A percentile compares a stretch with the other conserved stretches of the same genome.
Conservation (phyloP, 1,140 invertebrate genomes). For the Neodiprion pinetum region DNA sequence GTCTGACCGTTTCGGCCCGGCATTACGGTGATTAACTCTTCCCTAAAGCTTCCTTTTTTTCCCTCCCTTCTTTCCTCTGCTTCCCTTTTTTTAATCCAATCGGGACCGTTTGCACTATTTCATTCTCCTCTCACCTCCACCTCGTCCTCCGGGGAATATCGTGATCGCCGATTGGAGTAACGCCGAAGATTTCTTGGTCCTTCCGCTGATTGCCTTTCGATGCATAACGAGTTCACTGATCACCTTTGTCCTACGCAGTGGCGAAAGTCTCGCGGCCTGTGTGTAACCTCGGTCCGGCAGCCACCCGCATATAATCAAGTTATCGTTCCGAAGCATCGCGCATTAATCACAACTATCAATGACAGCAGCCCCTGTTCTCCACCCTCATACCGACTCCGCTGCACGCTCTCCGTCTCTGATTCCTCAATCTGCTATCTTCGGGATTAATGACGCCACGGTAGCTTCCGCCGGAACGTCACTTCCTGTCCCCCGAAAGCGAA, state of each 20-base stretch:
- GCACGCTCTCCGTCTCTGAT: slow-evolving; percentile 21
- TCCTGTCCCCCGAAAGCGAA: slow-evolving; percentile 4
- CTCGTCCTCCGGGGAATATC: background rate
- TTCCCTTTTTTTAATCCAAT: no score
- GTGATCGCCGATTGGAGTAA: background rate
- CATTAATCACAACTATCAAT: slow-evolving; percentile 59
- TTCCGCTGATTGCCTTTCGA: no score
- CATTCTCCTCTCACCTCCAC: no score
- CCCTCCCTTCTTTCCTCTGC: no score
- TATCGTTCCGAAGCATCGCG: slow-evolving; percentile 41
- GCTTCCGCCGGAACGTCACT: slow-evolving; percentile 11
- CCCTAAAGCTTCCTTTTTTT: background rate
- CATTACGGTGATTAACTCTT: slow-evolving; percentile 7
- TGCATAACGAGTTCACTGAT: no score
- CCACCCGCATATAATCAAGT: slow-evolving; percentile 49
- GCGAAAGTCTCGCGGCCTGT: no score
- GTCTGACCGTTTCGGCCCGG: background rate
- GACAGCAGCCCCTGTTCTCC: slow-evolving; percentile 35
- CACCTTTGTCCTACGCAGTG: no score
- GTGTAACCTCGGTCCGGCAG: background rate
- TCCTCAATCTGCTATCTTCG: slow-evolving; percentile 35
- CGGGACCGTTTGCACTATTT: no score
- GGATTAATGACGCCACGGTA: slow-evolving; percentile 42
- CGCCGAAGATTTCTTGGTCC: no score
- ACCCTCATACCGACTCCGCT: background rate